Evolutionary conservation across 2,797 vertebrate species (phyloP), one percentile per base, ranked within the genome.

Genomic region (Sebastolobus alascanus): DNA sequence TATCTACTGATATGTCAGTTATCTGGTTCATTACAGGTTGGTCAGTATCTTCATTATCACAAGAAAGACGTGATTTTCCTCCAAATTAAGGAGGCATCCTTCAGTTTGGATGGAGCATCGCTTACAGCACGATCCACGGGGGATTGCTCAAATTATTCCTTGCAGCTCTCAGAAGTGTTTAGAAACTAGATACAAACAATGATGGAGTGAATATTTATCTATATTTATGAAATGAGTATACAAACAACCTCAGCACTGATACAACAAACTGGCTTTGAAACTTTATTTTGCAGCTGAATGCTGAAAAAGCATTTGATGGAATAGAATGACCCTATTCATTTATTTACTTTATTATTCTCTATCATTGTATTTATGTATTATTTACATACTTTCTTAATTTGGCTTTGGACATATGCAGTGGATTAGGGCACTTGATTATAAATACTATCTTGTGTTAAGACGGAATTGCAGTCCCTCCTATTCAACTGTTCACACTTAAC

Each of bases 41-140:
- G 68, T 83, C 86, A 88, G 29, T 80, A 76, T 72, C 75, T 80
- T 83, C 81, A 87, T 80, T 86, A 91, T 80, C 80, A 74, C 38
- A 73, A 22, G 40, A 65, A 69, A 77, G 63, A 84, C 18, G 27
- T 10, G 73, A 50, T 60, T 79, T 43, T 61, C 50, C n/a, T 55
- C 22, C 46, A 61, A 43, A 77, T 68, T 33, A 72, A 79, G 20
- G 46, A 84, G 46, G 58, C 29, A 25, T 66, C 29, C n/a, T 27
- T 67, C 20, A 61, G 27, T 27, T 52, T 29, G 67, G 40, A 35
- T 54, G 58, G 58, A 31, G 33, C 22, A 9, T 7, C 22, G 8
- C 25, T 71, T 5, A 0, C 13, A 33, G 6, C 14, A 6, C 54
- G 38, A 82, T 60, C 64, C 58, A 14, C 59, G 16, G 33, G 18